Evolutionary conservation across 1,140 invertebrate species (phyloP).

Genomic region (Thaumetopoea pityocampa): DNA sequence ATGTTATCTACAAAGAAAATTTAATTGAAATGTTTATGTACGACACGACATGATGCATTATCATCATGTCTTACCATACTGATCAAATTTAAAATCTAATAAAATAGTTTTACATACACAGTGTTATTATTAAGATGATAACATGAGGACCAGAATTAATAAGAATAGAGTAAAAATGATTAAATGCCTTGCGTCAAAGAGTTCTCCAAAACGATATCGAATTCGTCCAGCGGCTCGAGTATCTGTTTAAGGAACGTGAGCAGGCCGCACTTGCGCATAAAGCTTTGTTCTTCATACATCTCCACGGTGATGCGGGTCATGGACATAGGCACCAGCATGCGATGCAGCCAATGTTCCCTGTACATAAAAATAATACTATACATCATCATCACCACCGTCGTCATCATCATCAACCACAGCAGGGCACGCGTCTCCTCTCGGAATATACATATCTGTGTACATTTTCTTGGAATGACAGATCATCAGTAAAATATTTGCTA

Average conservation of each 20-base stretch:
- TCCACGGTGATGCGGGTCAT: constrained; percentile 89
- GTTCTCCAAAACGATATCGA: constrained; percentile 94
- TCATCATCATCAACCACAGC: no score
- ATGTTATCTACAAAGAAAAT: constrained; percentile 7
- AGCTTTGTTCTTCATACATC: constrained; percentile 98
- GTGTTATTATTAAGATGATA: no score
- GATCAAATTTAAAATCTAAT: no score
- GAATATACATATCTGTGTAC: no score
- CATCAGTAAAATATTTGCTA: no score
- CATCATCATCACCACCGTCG: no score
- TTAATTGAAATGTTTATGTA: constrained; percentile 6
- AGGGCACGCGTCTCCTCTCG: no score
- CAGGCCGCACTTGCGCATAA: constrained; percentile 89
- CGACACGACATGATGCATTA: no score
- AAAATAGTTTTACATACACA: no score
- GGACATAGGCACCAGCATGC: constrained; percentile 92
- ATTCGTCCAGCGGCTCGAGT: constrained; percentile 93
- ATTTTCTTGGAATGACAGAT: no score
- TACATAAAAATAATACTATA: constrained; percentile 23
- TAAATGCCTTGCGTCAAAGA: constrained; percentile 95
- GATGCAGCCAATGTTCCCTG: constrained; percentile 94
- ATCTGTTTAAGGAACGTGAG: constrained; percentile 94
- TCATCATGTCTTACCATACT: no score
- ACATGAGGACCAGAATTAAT: no score
- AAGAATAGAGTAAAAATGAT: constrained; percentile 7